Evolutionary conservation across 2,113 vertebrate genomes (phyloP).

Genomic region (Apaloderma vittatum): DNA sequence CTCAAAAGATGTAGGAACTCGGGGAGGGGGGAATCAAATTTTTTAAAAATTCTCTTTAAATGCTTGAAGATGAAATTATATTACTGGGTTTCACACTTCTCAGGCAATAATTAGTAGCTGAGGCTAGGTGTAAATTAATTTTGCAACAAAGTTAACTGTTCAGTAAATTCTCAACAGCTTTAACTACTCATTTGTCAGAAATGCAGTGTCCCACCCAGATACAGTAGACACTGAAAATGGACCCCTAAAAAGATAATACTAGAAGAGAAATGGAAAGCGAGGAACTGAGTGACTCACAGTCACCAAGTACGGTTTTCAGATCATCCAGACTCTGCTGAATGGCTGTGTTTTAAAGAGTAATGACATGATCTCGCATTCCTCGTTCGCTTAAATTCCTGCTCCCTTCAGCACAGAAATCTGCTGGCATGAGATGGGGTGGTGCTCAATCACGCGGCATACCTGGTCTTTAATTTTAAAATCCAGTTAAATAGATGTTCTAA

Average conservation of each 20-base stretch:
- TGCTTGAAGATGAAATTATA: neutral
- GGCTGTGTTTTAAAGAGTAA: constrained; percentile 44
- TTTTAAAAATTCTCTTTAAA: neutral
- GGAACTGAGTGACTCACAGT: neutral
- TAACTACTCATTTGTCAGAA: constrained; percentile 20
- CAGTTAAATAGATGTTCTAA: constrained; percentile 52
- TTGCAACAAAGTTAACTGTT: constrained; percentile 41
- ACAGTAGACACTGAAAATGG: constrained; percentile 18
- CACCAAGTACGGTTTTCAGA: constrained; percentile 7
- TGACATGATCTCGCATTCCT: constrained; percentile 23
- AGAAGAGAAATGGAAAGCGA: neutral
- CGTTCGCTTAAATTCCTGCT: constrained; percentile 43
- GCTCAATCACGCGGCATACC: constrained; percentile 47
- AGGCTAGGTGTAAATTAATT: constrained; percentile 40
- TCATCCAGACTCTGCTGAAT: neutral
- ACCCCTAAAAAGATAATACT: constrained; percentile 2
- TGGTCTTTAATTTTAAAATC: constrained; percentile 63
- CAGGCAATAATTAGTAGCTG: constrained; percentile 14
- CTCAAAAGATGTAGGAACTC: neutral
- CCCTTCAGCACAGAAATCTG: constrained; percentile 26
- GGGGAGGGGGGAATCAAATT: neutral
- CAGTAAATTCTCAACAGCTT: constrained; percentile 32
- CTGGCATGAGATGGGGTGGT: constrained; percentile 23
- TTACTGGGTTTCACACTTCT: constrained; percentile 32
- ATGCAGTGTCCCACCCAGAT: neutral